A percentile compares a stretch with the other conserved stretches of the same genome.
These are phyloP conservation scores for Acrossocheilus fasciatus DNA, from an alignment of 2,797 vertebrate genomes.

Conservation along the genomic window DNA sequence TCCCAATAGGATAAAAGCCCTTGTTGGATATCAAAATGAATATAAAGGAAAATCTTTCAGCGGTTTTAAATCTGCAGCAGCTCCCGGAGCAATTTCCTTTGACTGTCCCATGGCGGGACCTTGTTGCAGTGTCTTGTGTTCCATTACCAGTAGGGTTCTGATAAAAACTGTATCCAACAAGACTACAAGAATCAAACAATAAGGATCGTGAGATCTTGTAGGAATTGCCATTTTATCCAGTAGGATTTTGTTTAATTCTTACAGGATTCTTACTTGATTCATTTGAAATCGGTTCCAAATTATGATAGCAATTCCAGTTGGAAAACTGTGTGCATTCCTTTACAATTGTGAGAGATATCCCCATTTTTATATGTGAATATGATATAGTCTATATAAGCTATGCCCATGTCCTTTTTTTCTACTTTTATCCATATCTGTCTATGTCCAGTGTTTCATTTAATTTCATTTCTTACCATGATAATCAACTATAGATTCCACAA, in stretches of 20 bases:
- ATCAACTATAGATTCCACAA: not conserved
- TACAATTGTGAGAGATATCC: not conserved
- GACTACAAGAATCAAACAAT: not conserved
- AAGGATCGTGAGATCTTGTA: not conserved
- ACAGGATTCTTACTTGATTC: slow-evolving; percentile 14
- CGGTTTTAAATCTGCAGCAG: slow-evolving; percentile 4
- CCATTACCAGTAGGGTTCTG: not conserved
- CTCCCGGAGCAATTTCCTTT: not conserved
- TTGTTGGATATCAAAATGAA: not conserved
- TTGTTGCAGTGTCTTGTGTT: not conserved
- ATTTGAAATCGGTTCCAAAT: not conserved
- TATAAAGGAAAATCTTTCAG: not conserved
- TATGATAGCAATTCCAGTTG: not conserved
- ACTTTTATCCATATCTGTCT: too few species aligned
- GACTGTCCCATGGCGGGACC: not conserved
- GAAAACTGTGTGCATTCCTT: not conserved
- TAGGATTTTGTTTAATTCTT: not conserved
- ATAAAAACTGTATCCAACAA: slow-evolving; percentile 2
- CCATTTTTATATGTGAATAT: not conserved
- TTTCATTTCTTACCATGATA: not conserved
- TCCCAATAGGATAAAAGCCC: not conserved
- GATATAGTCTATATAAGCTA: too few species aligned
- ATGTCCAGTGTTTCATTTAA: not conserved
- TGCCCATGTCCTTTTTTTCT: too few species aligned
- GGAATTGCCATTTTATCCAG: slow-evolving; percentile 1